Evolutionary conservation across 2,797 vertebrate species (phyloP), one percentile per base, ranked within the genome.

Genomic region (Acanthurus tractus): DNA sequence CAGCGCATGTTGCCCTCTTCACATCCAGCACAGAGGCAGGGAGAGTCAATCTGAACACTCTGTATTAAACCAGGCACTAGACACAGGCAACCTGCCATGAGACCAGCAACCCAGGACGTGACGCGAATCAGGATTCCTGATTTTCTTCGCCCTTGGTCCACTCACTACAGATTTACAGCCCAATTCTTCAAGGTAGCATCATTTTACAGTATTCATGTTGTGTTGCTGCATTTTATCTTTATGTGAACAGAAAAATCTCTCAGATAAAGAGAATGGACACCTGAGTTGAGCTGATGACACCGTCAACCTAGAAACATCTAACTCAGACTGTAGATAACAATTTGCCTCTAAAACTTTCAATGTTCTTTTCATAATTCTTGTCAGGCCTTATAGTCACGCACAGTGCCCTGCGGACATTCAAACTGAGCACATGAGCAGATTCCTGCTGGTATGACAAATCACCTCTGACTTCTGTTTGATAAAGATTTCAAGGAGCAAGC

Each of bases 51-150:
- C 84, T 65, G 49, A 49, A 62, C 63, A 74, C 74, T 79, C 56
- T 49, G 59, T 66, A 63, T 87, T 89, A 89, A 90, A 92, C 91
- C 91, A 89, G 88, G 61, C 79, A 68, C 64, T 45, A 54, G 74
- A 81, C 73, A 38, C 69, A 58, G 76, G 82, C 78, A 76, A 84
- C 70, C 74, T 70, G 80, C 73, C 79, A 77, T 57, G 78, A 76
- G 73, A 86, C 82, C 70, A 80, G 76, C 58, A 79, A 64, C 67
- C 58, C 58, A 12, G 71, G 61, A 90, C 80, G 88, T 91, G 91
- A 91, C n/a, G 3, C 2, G 88, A 89, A 88, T 93, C 77, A 14
- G 70, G 78, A 92, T 85, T 74, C 71, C 78, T 22, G 23, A 66
- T 79, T 85, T 76, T 55, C 73, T 69, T 67, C 83, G 52, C 40